Evolutionary conservation across 2,113 vertebrate genomes (phyloP), one percentile per base, ranked within the genome.

Genomic region (Beaufortia kweichowensis): DNA sequence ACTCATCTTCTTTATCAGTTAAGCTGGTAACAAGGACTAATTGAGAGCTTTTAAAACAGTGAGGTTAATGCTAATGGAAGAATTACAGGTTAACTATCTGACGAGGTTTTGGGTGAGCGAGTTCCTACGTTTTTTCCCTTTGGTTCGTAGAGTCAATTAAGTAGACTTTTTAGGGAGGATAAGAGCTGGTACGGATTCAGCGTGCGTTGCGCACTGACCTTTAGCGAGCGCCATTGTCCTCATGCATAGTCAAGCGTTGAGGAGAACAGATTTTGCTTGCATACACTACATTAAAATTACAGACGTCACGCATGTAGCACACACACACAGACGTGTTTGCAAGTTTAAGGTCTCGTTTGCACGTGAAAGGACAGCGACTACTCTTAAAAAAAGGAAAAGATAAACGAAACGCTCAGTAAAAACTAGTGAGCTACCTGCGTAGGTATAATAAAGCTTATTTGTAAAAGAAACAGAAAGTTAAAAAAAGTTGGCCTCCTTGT

Each of bases 1-100:
- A 50, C 46, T 31, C 35, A 70, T 78, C 56, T 35, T 60, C 67
- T 75, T 74, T 69, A 81, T 78, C 76, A 75, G 64, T 53, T 59
- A 61, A 21, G 48, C 28, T 46, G 65, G 57, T 69, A 21, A 50
- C 61, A 28, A 39, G 67, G 53, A 64, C 50, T 79, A 35, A 67
- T 79, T 60, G 73, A 28, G 46, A 41, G 2, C 21, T 35, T 81
- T 77, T 73, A 77, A 77, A 74, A 67, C n/a, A 35, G 24, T 4
- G 55, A 61, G 9, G 28, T 53, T 75, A 23, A 17, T 17, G 41
- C 43, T 53, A 78, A 74, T 74, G 24, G 60, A 62, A 29, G 35
- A n/a, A n/a, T 41, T 5, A 43, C 75, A 39, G 17, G 28, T 59
- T 11, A 59, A 15, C 23, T 21, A 41, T 63, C 59, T 71, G 24